phyloP scores from a whole-genome alignment of 2,113 vertebrate genomes.

The Oreochromis spilurus region DNA sequence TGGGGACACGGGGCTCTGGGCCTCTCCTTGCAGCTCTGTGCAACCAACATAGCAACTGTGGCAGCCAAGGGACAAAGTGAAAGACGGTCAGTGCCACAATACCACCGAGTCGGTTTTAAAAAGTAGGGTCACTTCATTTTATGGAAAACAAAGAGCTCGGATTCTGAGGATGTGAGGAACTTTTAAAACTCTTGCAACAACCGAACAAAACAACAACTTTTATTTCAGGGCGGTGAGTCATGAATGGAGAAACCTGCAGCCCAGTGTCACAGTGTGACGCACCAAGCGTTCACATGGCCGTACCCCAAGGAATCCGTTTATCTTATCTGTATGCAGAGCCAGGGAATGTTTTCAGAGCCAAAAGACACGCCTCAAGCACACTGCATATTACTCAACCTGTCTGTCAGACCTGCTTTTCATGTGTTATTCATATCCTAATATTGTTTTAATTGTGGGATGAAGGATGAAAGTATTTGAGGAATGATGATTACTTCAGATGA shows the following conservation, averaged over 20 bases:
- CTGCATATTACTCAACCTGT: background rate
- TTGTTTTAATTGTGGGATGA: background rate
- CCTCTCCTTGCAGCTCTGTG: conserved; percentile 72
- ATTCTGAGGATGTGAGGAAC: background rate
- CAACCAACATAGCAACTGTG: conserved; percentile 77
- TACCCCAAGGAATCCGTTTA: background rate
- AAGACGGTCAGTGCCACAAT: background rate
- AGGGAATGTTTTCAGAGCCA: background rate
- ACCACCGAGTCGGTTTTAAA: background rate
- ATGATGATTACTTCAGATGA: background rate
- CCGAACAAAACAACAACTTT: background rate
- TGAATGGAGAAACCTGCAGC: background rate
- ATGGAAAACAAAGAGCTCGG: background rate
- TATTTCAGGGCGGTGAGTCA: background rate
- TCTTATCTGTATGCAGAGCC: conserved; percentile 32
- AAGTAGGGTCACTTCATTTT: background rate
- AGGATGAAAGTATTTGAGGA: background rate
- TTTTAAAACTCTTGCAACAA: background rate
- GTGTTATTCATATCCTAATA: background rate
- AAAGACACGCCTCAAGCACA: background rate
- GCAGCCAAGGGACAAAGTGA: conserved; percentile 60
- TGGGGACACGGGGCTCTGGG: conserved; percentile 61
- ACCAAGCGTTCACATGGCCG: background rate
- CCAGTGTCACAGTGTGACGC: background rate
- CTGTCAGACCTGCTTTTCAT: background rate